These are phyloP conservation scores for Euphydryas editha DNA, from an alignment of 2,888 invertebrate genomes.

Conservation along the genomic window DNA sequence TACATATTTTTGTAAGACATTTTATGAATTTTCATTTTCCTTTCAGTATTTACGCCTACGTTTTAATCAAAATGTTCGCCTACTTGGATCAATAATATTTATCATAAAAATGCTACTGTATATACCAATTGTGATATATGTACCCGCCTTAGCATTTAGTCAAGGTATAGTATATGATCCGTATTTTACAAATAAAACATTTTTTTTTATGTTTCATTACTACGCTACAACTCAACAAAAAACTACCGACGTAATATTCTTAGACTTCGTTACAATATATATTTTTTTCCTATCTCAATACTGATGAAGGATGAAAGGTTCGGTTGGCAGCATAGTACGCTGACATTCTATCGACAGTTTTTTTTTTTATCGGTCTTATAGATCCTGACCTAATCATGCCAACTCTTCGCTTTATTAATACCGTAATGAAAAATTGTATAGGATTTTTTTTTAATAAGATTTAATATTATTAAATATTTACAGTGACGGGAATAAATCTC, in stretches of 20 bases:
- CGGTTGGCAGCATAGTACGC: too few relatives aligned
- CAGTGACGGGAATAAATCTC: conserved; percentile 92
- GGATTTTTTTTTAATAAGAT: too few relatives aligned
- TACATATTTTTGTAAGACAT: neutral
- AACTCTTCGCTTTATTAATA: too few relatives aligned
- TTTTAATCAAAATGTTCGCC: conserved; percentile 86
- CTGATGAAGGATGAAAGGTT: too few relatives aligned
- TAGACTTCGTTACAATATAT: too few relatives aligned
- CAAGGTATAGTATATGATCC: conserved; percentile 83
- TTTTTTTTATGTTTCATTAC: neutral
- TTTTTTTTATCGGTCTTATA: too few relatives aligned
- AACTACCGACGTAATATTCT: too few relatives aligned
- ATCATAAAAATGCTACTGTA: conserved; percentile 89
- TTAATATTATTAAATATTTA: conserved; percentile 27
- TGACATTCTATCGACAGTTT: too few relatives aligned
- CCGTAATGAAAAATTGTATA: too few relatives aligned
- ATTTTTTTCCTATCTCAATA: too few relatives aligned
- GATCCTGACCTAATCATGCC: too few relatives aligned
- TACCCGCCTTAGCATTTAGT: conserved; percentile 93
- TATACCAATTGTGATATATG: conserved; percentile 94
- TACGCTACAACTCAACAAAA: too few relatives aligned
- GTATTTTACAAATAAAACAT: neutral
- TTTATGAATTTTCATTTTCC: neutral
- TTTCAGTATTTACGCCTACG: conserved; percentile 87
- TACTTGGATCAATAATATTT: conserved; percentile 87